Base-by-base conservation (phyloP, 2,797 vertebrate species). In the Luscinia luscinia region DNA sequence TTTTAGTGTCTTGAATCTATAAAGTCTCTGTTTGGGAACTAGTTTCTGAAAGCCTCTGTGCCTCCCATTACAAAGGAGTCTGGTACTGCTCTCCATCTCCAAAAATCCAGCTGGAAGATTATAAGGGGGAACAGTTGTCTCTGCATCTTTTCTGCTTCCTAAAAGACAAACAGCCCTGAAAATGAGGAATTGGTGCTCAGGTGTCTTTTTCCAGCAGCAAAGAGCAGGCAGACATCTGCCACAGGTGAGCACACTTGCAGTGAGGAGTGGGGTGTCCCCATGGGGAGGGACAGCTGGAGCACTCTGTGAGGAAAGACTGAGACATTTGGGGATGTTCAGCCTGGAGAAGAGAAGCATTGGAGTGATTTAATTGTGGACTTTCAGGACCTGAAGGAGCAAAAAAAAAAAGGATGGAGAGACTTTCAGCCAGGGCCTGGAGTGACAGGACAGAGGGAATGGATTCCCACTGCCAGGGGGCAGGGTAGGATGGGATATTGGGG, bases 41-140 rank as follows among this genome's bases (percentile, higher is more conserved):
- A 43, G 59, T 63, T 95, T 89, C 77, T 96, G 93, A 96, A 96
- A 96, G 81, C 69, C 86, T 97, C 91, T 96, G 94, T 96, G 95
- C 96, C 76, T 80, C 85, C 87, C 8, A 12, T 82, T 86, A 30
- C 87, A 95, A 96, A 97, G 93, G 97, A 97, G 95, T 96, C 96
- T 98, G 97, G 97, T 94, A 97, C 96, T 81, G 94, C 96, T 97
- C 86, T 97, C 94, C 84, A 30, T 57, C 86, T 92, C 72, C 27
- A 68, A 89, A 89, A 94, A 81, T 85, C 84, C 95, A 97, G 92
- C 96, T 97, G 97, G 93, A 84, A 85, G 64, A 54, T 55, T 59
- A 84, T 24, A 14, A 14, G 86, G 81, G 24, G 52, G 66, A 97
- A 52, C 92, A 95, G 38, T 87, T 81, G 21, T 78, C 77, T 70